Evolutionary conservation across 1,140 invertebrate genomes (phyloP), one percentile per base, ranked within the genome.

Genomic region (Chrysopa pallens): DNA sequence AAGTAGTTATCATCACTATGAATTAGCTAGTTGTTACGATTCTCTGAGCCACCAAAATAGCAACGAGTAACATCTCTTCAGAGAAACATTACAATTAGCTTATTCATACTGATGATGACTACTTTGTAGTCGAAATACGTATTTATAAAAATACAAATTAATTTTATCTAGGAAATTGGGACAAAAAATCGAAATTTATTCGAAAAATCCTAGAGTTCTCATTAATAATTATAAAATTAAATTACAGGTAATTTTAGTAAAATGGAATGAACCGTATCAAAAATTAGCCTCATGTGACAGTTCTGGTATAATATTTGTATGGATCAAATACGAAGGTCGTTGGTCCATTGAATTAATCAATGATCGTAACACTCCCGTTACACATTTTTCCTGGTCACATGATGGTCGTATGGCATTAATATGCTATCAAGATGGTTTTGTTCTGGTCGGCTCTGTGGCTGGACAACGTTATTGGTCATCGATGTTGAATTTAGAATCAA

Each of bases 321-420:
- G 95, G 94, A 96, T 96, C 48, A 96, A 96, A 59, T 97, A 97
- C 61, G 94, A 98, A 59, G 92, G 93, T 6, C 73, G 93, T 9
- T 98, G 94, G 94, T 96, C 91, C 44, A 96, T 98, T 49, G 95
- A 98, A 66, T 71, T 98, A 40, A 97, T 98, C 54, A 98, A 98
- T 60, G 95, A 98, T 65, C 70, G 94, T 17, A 95, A 84, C 54
- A 95, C 88, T 1, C 88, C 92, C 36, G 92, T 97, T 27, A 89
- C 84, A 13, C 89, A 97, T 64, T 96, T 98, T 66, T 87, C 87
- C 15, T 98, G 95, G 95, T 95, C 89, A 0, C 93, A 98, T 57
- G 93, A 97, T 66, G 95, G 95, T 8, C 72, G 91, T 38, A 95
- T 97, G 87, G 94, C 94, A 1, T 70, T 98, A 11, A 98, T 98